Evolutionary conservation across 2,797 vertebrate genomes (phyloP), one percentile per base, ranked within the genome.

Genomic region (Ctenopoma multispine): DNA sequence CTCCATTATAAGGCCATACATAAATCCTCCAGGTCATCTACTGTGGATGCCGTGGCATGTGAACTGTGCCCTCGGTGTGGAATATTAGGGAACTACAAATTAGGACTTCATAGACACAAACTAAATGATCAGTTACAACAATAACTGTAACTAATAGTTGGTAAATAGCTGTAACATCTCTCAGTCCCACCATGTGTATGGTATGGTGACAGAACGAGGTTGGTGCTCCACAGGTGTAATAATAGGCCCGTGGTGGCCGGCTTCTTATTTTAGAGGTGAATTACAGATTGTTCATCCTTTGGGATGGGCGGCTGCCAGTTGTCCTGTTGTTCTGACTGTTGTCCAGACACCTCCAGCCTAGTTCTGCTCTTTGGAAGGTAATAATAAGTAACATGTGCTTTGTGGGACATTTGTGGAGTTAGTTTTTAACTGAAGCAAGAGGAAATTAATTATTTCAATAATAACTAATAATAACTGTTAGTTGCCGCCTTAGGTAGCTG

Each of bases 191-290:
- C 23, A 20, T 34, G 17, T 53, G 51, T 48, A 13, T 61, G 34
- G 40, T 27, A 15, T 34, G 53, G 10, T 54, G 41, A 66, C 74
- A 74, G 38, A 77, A 65, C n/a, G 62, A 27, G 69, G 69, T 77
- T 64, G 66, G 46, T 74, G 61, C 73, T 57, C 8, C 56, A 48
- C 60, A 15, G 56, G n/a, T 34, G 50, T 54, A 72, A 79, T 51
- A 43, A 44, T 44, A 64, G 44, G 47, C 36, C 38, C 11, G 3
- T 60, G 46, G 54, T 6, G 8, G 24, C 31, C 59, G 41, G 46
- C 49, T 47, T 79, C 23, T 41, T 38, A 53, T 75, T 75, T 69
- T 62, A 65, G 54, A 57, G 31, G 27, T 46, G 23, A 60, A 71
- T 59, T 54, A 48, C 48, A n/a, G 36, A 50, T 46, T 71, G 57